Base-by-base conservation (phyloP, 2,113 vertebrate species). In the Grantiella picta region DNA sequence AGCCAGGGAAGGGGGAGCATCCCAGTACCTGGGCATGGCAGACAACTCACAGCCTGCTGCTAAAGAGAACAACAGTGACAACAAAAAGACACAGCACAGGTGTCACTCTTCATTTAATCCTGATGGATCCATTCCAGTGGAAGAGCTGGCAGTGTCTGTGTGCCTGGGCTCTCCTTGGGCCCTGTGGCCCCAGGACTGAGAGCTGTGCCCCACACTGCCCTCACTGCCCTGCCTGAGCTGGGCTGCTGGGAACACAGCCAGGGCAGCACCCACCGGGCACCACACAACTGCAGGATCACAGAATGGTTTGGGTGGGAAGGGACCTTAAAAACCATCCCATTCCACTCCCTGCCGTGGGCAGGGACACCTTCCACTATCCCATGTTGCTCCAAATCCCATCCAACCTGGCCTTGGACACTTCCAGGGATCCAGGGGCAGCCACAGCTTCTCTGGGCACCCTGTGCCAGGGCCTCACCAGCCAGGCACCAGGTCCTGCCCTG, bases 351-450 rank as follows among this genome's bases (percentile, higher is more conserved):
- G n/a, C 47, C 47, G 11, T 18, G 27, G 28, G 50, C 57, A 64
- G 7, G 9, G 35, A 56, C 50, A 50, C 9, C 42, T 64, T 12
- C 36, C 15, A 44, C 50, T 6, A 15, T 5, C 4, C 45, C 38
- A 42, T 25, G 25, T 0, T 42, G 50, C 68, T 33, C 44, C 36
- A 18, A 57, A 17, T 21, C 35, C 17, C 0, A 0, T 27, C 57
- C 50, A 88, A 1, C 25, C 50, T 27, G 22, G 59, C 59, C 36
- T 6, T 36, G 52, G 4, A 5, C 27, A 44, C 18, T 44, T 1
- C 27, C 33, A 89, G 25, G 27, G 42, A 50, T 50, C 42, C 42
- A 42, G 31, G 42, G 42, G 18, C 42, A 80, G 59, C 11, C 76
- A 31, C 66, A 64, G 42, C 22, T 64, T 0, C 76, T 44, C 50